Percentiles rank a stretch among this genome's conserved stretches.
phyloP scores from a whole-genome alignment of 1,140 invertebrate species.

The Thaumatotibia leucotreta region DNA sequence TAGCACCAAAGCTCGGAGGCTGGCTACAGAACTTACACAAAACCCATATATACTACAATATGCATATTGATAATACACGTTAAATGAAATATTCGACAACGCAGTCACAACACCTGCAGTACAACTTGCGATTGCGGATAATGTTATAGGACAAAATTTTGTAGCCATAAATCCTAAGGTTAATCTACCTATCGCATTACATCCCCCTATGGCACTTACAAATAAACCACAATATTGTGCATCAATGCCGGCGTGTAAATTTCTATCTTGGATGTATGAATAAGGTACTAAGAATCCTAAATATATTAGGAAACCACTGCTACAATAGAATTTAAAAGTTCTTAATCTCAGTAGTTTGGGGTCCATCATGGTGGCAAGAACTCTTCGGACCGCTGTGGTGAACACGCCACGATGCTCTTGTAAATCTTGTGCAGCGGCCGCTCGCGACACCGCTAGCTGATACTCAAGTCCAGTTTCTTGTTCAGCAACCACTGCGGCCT shows the following conservation, averaged over 20 bases:
- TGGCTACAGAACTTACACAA: conserved; percentile 43
- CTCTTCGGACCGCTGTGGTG: conserved; percentile 57
- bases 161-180: conserved; percentile 43
- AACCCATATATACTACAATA: conserved; percentile 59
- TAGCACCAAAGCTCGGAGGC: conserved; percentile 49
- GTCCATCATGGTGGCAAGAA: conserved; percentile 67
- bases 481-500: conserved; percentile 33
- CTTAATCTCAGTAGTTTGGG: conserved; percentile 47
- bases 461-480: conserved; percentile 62
- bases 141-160: conserved; percentile 44
- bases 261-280: conserved; percentile 50
- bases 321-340: conserved; percentile 51
- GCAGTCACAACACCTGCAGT: conserved; percentile 43
- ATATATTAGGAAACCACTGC: conserved; percentile 48
- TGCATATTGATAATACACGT: conserved; percentile 55
- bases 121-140: conserved; percentile 30
- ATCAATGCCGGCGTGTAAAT: conserved; percentile 38
- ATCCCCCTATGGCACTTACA: conserved; percentile 52
- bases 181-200: conserved; percentile 53
- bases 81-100: conserved; percentile 43
- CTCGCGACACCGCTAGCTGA: conserved; percentile 60
- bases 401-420: conserved; percentile 54
- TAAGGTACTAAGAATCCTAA: conserved; percentile 60
- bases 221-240: conserved; percentile 43
- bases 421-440: conserved; percentile 51